These are phyloP conservation scores for Gallinago paraguaiae DNA, from an alignment of 2,113 vertebrate species.

Conservation along the genomic window DNA sequence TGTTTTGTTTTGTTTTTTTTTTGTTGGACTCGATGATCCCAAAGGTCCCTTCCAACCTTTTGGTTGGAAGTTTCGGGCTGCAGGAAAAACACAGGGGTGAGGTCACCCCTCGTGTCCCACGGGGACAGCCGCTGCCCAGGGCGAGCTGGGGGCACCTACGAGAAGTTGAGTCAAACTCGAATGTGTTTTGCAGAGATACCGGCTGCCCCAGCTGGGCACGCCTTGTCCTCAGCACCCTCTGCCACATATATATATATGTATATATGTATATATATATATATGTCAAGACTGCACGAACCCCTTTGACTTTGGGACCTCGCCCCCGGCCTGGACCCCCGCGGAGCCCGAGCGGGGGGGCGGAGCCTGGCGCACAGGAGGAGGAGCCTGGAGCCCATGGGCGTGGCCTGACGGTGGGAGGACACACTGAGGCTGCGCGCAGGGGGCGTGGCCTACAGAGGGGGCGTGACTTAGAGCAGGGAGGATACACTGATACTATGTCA, in stretches of 20 bases:
- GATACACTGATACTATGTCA: rapidly evolving
- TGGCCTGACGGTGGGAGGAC: neutral
- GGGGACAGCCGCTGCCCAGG: neutral
- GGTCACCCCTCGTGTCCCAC: neutral
- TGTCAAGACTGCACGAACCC: too few species aligned
- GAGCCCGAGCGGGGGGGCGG: neutral
- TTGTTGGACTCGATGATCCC: too few species aligned
- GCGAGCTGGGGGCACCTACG: neutral
- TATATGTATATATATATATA: neutral
- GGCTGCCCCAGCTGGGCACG: neutral
- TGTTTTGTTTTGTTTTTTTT: too few species aligned
- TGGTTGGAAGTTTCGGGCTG: rapidly evolving
- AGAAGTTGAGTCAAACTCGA: neutral
- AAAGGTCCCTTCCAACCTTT: too few species aligned
- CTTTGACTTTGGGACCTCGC: too few species aligned
- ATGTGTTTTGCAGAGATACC: neutral
- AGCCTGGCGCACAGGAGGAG: neutral
- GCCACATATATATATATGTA: neutral
- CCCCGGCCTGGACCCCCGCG: neutral
- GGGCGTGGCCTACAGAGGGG: neutral
- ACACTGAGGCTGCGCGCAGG: too few species aligned
- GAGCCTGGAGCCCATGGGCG: neutral
- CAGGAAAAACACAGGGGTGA: rapidly evolving
- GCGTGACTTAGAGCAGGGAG: neutral
- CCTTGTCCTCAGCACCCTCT: neutral